Evolutionary conservation across 2,113 vertebrate genomes (phyloP), one percentile per base, ranked within the genome.

Genomic region (Scomber scombrus): DNA sequence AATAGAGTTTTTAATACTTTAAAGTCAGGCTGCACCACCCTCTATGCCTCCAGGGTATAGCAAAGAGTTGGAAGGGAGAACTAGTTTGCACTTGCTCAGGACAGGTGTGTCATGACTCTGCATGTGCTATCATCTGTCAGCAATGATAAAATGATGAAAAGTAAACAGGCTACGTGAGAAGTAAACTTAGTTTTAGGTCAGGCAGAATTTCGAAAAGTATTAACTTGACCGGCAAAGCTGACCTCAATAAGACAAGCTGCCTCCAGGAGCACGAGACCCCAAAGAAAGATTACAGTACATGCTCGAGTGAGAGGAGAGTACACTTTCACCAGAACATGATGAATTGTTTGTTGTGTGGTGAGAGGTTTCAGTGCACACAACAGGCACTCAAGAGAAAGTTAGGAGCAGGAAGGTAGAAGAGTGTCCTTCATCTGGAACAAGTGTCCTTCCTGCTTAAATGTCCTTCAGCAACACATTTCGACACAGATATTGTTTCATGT

Each of bases 121-220:
- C 66, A 29, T 55, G 55, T 21, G 29, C 16, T 51, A 47, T 19
- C 29, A 26, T 70, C 52, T 81, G 52, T 78, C 52, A 76, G 54
- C 19, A 9, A 43, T 71, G 74, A 88, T 56, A 75, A 84, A 83
- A 63, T 0, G 5, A 71, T 73, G 50, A 83, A 46, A 73, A 50
- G n/a, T 60, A 84, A 80, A 82, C 58, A 13, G 15, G 6, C 68
- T 61, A 56, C 54, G 43, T 50, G 66, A 50, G 49, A 69, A 61
- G 60, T 57, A 78, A 82, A 85, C 52, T 74, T 65, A 14, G 13
- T 82, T 88, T 74, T 14, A 80, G 80, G 75, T 73, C 76, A 71
- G 51, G 75, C 50, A 50, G 21, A 65, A 71, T 66, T 80, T 67
- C 16, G 4, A 54, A 75, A 9, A 84, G 58, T 21, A 55, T 70